A percentile compares a stretch with the other conserved stretches of the same genome.
Evolutionary conservation across 2,888 invertebrate genomes (phyloP).

Genomic region (Lasiommata megera): DNA sequence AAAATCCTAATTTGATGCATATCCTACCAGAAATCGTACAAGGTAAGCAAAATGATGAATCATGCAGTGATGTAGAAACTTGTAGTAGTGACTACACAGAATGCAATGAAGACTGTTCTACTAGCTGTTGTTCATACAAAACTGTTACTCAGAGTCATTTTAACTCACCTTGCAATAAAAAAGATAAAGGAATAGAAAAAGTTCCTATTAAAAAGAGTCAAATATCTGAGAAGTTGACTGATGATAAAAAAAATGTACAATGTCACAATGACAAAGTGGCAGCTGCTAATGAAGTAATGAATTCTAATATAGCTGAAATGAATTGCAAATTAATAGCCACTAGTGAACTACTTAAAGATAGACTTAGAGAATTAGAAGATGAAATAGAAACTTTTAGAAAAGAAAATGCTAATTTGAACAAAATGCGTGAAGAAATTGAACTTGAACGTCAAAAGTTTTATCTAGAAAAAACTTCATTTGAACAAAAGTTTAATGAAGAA

Average conservation of each 20-base stretch:
- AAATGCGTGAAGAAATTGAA: conserved; percentile 83
- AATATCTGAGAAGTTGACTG: conserved; percentile 22
- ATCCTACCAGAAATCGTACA: conserved; percentile 52
- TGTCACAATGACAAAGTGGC: conserved; percentile 52
- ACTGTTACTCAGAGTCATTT: conserved; percentile 46
- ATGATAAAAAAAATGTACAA: conserved; percentile 43
- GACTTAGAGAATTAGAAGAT: conserved; percentile 84
- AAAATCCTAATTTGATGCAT: conserved; percentile 60
- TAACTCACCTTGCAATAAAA: conserved; percentile 31
- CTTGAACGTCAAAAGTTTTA: conserved; percentile 82
- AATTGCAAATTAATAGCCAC: conserved; percentile 76
- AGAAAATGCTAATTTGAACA: conserved; percentile 71
- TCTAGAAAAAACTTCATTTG: conserved; percentile 81
- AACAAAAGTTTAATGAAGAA: conserved; percentile 84
- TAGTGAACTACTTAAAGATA: conserved; percentile 81
- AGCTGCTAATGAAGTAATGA: conserved; percentile 50
- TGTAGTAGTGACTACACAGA: conserved; percentile 60
- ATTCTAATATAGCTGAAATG: conserved; percentile 67
- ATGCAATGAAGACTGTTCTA: conserved; percentile 58
- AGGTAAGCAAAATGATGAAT: conserved; percentile 41
- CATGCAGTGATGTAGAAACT: conserved; percentile 53
- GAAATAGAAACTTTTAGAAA: conserved; percentile 80
- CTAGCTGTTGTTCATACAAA: conserved; percentile 69
- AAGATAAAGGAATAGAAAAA: conserved; percentile 32
- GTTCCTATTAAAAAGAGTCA: conserved; percentile 33